Evolutionary conservation across 2,113 vertebrate genomes (phyloP), one percentile per base, ranked within the genome.

Genomic region (Albula goreensis): DNA sequence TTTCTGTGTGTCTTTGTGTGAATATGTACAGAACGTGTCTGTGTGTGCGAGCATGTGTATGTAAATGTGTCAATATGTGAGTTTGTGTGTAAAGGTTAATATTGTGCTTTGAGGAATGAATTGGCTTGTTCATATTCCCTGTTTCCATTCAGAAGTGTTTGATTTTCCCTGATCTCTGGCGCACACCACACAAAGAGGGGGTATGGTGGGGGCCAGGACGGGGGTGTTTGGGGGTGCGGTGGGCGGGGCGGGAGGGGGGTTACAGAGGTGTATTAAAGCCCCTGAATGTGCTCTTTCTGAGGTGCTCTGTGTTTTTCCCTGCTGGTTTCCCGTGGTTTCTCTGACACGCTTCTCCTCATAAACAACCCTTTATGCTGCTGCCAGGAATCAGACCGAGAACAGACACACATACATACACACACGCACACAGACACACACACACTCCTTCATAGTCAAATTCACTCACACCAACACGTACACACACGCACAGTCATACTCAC

Each of bases 261-360:
- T 86, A 83, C 78, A 52, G 2, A 85, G 89, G 82, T 78, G 86
- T 86, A 88, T 91, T 88, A 90, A 2, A 91, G 88, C 6, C 2
- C 5, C 91, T 85, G 85, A 86, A 90, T 92, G 93, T 95, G 93
- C 91, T 81, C 49, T 41, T 88, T 89, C 92, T 95, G 87, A 95
- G 94, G 89, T 78, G 60, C 87, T 86, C 92, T 93, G 91, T 95
- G 93, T 91, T 91, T 91, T 91, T 81, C 85, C 92, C 94, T 87
- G 91, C 79, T 78, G 56, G 56, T 94, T 93, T 94, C 91, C 93
- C 90, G 92, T 89, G 89, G 82, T 87, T 53, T 92, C 88, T 91
- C 89, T 92, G 88, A 92, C 85, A 89, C 78, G 81, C 86, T 78
- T 49, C 83, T 80, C 15, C 81, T 41, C 87, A 88, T 86, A 87